Evolutionary conservation across 2,888 invertebrate genomes (phyloP).

Genomic region (Drosophila yooni): DNA sequence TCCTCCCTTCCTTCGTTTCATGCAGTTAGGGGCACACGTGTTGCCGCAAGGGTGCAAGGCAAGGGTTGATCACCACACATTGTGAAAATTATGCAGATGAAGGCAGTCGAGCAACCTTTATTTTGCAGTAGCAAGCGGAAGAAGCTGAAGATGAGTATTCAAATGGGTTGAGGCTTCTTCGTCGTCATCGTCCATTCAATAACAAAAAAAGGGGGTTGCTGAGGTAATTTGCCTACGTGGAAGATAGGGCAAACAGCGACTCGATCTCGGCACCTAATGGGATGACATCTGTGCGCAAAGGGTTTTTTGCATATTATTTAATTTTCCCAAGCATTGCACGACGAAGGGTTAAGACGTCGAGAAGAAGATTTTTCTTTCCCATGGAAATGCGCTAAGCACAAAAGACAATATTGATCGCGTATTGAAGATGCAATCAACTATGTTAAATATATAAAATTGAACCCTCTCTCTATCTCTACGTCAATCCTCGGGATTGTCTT

Average conservation of each 20-base stretch:
- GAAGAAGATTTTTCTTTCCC: conserved; percentile 79
- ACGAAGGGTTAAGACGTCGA: conserved; percentile 52
- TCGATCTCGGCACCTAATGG: conserved; percentile 61
- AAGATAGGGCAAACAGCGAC: conserved; percentile 49
- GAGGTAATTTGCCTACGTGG: conserved; percentile 80
- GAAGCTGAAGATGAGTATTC: conserved; percentile 82
- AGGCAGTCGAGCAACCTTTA: conserved; percentile 57
- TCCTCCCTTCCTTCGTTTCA: conserved; percentile 21
- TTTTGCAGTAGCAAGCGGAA: conserved; percentile 51
- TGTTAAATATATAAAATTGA: conserved; percentile 75
- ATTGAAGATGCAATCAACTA: conserved; percentile 84
- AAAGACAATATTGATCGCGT: conserved; percentile 80
- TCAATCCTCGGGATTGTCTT: conserved; percentile 39
- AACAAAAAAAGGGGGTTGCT: conserved; percentile 61
- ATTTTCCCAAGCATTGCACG: conserved; percentile 72
- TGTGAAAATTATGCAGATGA: conserved; percentile 84
- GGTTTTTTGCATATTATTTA: conserved; percentile 81
- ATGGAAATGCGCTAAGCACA: conserved; percentile 80
- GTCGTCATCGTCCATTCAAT: conserved; percentile 2
- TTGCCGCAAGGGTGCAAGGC: conserved; percentile 53
- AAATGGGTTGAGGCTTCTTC: conserved; percentile 78
- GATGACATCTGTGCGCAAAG: conserved; percentile 73
- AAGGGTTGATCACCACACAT: conserved; percentile 71
- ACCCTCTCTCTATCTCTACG: conserved; percentile 13
- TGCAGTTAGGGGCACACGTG: conserved; percentile 61